A percentile compares a stretch with the other conserved stretches of the same genome.
Evolutionary conservation across 1,140 invertebrate species (phyloP).

Genomic region (Aleiodes sp.): DNA sequence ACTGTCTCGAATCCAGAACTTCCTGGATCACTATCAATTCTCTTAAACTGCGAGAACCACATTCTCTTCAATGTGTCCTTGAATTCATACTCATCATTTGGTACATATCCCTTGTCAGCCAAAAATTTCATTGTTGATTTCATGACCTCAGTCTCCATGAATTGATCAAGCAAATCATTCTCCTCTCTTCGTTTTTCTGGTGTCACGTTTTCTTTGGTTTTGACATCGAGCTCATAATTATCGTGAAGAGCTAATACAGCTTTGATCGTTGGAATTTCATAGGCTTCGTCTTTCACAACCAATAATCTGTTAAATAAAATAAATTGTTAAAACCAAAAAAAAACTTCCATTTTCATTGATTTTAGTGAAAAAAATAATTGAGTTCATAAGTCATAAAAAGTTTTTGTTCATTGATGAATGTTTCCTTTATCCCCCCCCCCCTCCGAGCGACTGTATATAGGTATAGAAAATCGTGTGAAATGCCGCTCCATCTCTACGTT

Average conservation of each 20-base stretch:
- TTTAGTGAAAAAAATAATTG: too few relatives aligned
- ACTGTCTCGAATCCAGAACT: constrained; percentile 72
- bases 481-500: too few relatives aligned
- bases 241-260: constrained; percentile 61
- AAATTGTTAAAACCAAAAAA: constrained; percentile 6
- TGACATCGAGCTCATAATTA: constrained; percentile 66
- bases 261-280: constrained; percentile 62
- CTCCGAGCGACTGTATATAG: too few relatives aligned
- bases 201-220: constrained; percentile 68
- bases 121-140: constrained; percentile 69
- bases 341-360: too few relatives aligned
- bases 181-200: constrained; percentile 68
- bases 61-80: constrained; percentile 65
- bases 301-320: constrained; percentile 56
- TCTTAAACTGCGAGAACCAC: constrained; percentile 69
- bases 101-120: constrained; percentile 63
- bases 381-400: too few relatives aligned
- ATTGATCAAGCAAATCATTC: constrained; percentile 68
- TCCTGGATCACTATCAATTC: constrained; percentile 63
- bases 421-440: too few relatives aligned
- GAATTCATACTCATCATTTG: constrained; percentile 63
- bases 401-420: too few relatives aligned
- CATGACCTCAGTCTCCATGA: constrained; percentile 71
- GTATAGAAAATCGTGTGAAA: too few relatives aligned
- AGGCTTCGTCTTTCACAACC: constrained; percentile 56